A percentile compares a stretch with the other conserved stretches of the same genome.
Conservation (phyloP, 2,888 invertebrate genomes). For the Ptilodon capucinus region DNA sequence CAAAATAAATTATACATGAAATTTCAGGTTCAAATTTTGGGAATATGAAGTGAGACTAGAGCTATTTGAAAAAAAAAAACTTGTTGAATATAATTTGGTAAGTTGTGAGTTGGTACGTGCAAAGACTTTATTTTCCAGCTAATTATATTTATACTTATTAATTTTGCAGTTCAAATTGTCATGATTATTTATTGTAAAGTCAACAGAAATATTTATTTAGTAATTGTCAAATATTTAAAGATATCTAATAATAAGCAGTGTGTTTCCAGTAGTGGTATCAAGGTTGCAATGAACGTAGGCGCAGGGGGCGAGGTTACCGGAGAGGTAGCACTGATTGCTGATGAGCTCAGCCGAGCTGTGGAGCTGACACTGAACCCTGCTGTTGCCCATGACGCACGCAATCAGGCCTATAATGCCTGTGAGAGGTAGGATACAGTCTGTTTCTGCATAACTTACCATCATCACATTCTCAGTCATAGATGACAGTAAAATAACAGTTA, state of each 20-base stretch:
- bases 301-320: slow-evolving; percentile 73
- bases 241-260: no score
- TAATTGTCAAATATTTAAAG: no score
- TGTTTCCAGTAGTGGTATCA: slow-evolving; percentile 28
- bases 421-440: slow-evolving; percentile 81
- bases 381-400: slow-evolving; percentile 88
- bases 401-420: slow-evolving; percentile 92
- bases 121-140: slow-evolving; percentile 21
- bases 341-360: slow-evolving; percentile 90
- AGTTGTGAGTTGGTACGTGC: no score
- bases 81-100: not conserved
- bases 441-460: no score
- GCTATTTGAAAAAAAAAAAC: not conserved
- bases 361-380: slow-evolving; percentile 92
- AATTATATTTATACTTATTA: no score
- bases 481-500: no score
- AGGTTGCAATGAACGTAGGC: slow-evolving; percentile 64
- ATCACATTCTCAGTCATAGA: no score
- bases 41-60: not conserved
- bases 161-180: no score
- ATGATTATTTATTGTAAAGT: no score
- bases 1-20: not conserved
- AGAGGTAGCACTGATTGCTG: slow-evolving; percentile 87
- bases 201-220: no score
- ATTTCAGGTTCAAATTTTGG: not conserved